phyloP scores from a whole-genome alignment of 37 sponge, comb jelly and placozoan genomes.

The Diacarnus erythraeanus region DNA sequence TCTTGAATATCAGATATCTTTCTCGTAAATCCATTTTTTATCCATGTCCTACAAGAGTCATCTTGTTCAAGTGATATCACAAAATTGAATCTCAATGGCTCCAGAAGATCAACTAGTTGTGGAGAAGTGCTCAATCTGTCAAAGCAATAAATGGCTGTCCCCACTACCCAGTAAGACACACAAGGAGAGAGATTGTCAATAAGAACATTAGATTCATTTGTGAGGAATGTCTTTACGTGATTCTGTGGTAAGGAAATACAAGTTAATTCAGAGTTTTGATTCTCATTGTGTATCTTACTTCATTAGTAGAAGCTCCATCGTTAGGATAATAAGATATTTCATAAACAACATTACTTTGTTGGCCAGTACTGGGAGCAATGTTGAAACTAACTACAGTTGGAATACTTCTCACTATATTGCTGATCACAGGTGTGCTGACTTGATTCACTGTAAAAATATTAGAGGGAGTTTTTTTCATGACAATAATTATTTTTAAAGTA shows the following conservation, averaged over 20 bases:
- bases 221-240: background rate
- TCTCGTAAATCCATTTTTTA: background rate
- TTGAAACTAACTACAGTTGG: background rate
- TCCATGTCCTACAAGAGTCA: background rate
- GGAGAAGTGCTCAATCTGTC: background rate
- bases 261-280: background rate
- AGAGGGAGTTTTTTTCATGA: too few species aligned
- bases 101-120: background rate
- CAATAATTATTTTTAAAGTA: too few species aligned
- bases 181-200: background rate
- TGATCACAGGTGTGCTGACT: background rate
- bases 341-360: background rate
- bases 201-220: background rate
- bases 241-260: background rate
- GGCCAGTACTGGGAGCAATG: background rate
- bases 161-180: background rate
- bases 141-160: background rate
- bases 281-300: too few species aligned
- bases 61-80: background rate
- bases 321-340: background rate
- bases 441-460: too few species aligned
- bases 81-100: background rate
- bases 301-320: background rate
- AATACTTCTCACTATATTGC: background rate
- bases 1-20: background rate